Base-by-base conservation (phyloP, 2,888 invertebrate genomes). In the Agrotis exclamationis region DNA sequence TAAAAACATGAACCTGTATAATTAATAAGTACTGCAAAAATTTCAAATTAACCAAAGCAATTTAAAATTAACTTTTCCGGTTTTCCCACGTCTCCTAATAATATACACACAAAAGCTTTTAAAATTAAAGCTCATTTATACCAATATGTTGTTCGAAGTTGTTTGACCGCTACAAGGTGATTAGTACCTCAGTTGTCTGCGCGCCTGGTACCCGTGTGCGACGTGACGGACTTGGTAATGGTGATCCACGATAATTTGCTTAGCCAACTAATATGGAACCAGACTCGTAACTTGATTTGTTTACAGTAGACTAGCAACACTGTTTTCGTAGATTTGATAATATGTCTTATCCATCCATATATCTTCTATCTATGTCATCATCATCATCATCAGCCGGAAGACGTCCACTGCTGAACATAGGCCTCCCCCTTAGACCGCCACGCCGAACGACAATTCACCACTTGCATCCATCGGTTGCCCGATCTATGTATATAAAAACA, bases 181-280 rank as follows among this genome's bases (percentile, higher is more conserved):
- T 58, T 64, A 77, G 48, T 24, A 66, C 63, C 57, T 39, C 24
- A 18, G 63, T 53, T 13, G 20, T 16, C 51, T 71, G 72, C 1
- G 7, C 11, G 47, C 72, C 71, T 71, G 66, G 70, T 54, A 57
- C 47, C 1, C 39, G 39, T 11, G 45, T 20, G 4, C 66, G 7
- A 66, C 79, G 82, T 78, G 79, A 28, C 45, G 9, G 20, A 0
- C 1, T 20, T 56, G 28, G 79, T 79, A 71, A 82, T 64, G 57
- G 20, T 33, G n/a, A 51, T 50, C 51, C 63, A 60, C 7, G 16
- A 18, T 72, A 62, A 82, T 71, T 62, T 47, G n/a, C 24, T 70
- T 66, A 63, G 47, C 51, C 44, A 74, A 58, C 68, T 56, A 75
- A 75, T 75, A 64, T 39, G 54, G n/a, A 64, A 13, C 50, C 24